Conservation (phyloP, 2,113 vertebrate species). For the Tetrax tetrax region DNA sequence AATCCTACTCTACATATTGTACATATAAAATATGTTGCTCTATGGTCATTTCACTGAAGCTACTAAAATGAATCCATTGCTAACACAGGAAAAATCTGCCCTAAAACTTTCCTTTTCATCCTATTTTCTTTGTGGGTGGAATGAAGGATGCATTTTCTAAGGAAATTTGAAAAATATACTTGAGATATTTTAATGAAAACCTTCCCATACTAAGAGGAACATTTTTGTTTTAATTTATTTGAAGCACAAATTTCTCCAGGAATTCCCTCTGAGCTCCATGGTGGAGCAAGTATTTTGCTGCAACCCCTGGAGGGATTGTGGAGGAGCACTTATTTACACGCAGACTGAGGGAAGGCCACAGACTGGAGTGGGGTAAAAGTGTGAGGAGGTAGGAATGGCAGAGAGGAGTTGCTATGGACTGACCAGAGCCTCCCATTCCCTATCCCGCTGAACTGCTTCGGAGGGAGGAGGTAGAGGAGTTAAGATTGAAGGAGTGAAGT, state of each 20-base stretch:
- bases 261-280: not conserved
- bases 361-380: not conserved
- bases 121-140: not conserved
- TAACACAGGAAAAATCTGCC: not conserved
- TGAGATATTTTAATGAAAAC: not conserved
- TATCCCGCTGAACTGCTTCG: accelerated
- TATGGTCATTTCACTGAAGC: not conserved
- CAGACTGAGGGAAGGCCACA: not conserved
- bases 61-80: not conserved
- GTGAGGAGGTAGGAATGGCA: not conserved
- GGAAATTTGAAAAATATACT: not conserved
- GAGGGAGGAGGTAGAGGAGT: not conserved
- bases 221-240: not conserved
- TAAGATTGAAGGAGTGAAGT: not conserved
- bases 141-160: not conserved
- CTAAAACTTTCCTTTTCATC: not conserved
- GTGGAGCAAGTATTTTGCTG: not conserved
- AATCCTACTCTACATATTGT: not conserved
- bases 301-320: not conserved
- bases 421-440: not conserved
- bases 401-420: not conserved
- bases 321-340: not conserved
- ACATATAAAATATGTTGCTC: not conserved
- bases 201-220: not conserved
- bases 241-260: not conserved